Evolutionary conservation across 2,888 invertebrate genomes (phyloP).

Genomic region (Drosophila subquinaria): DNA sequence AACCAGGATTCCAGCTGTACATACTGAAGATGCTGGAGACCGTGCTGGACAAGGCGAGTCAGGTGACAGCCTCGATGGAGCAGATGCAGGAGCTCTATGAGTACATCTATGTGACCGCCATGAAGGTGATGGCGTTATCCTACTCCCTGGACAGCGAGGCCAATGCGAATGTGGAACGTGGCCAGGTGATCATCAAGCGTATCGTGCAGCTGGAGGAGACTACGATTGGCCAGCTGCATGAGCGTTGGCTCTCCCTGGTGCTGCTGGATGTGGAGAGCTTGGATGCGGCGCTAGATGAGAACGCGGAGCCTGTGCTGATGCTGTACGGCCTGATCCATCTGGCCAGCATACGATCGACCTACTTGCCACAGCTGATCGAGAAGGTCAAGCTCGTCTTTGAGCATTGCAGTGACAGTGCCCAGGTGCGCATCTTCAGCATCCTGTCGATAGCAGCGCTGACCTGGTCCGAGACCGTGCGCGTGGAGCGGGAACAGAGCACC

Average conservation of each 20-base stretch:
- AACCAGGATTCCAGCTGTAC: constrained; percentile 78
- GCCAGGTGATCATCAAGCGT: constrained; percentile 61
- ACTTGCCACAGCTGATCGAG: constrained; percentile 71
- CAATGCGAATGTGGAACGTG: constrained; percentile 43
- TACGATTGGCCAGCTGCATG: constrained; percentile 70
- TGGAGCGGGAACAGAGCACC: constrained; percentile 64
- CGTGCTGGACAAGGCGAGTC: constrained; percentile 59
- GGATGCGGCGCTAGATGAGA: constrained; percentile 81
- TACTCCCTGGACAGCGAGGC: constrained; percentile 50
- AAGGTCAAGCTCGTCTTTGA: constrained; percentile 79
- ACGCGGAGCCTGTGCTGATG: constrained; percentile 82
- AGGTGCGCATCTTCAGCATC: constrained; percentile 83
- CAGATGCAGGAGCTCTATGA: constrained; percentile 57
- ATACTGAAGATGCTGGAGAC: constrained; percentile 76
- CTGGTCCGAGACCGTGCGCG: constrained; percentile 76
- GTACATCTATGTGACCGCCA: constrained; percentile 75
- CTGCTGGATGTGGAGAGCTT: constrained; percentile 80
- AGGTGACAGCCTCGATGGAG: constrained; percentile 43
- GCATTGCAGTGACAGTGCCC: constrained; percentile 80
- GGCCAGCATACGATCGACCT: constrained; percentile 74
- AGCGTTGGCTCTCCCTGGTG: constrained; percentile 70
- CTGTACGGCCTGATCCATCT: constrained; percentile 82
- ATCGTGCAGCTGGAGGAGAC: constrained; percentile 57
- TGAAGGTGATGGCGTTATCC: constrained; percentile 83
- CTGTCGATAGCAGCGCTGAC: constrained; percentile 81